A percentile compares a stretch with the other conserved stretches of the same genome.
phyloP scores from a whole-genome alignment of 2,888 invertebrate genomes.

The Phlogophora meticulosa region DNA sequence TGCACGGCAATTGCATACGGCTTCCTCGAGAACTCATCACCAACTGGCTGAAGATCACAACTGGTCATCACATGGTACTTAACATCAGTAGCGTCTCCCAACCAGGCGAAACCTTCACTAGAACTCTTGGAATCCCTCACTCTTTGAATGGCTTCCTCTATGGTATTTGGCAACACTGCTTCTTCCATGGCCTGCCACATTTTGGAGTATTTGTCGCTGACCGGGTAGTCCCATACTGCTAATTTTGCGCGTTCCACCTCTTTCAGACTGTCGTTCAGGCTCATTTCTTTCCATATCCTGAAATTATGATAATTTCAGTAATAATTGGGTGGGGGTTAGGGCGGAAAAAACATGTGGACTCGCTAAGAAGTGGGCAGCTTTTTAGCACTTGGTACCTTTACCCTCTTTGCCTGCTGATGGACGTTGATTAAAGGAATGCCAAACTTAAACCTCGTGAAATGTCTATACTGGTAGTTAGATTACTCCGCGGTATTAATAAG shows the following conservation, averaged over 20 bases:
- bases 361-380: neutral
- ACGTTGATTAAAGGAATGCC: too few relatives aligned
- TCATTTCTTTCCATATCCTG: slow-evolving; percentile 99
- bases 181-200: slow-evolving; percentile 99
- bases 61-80: slow-evolving; percentile 93
- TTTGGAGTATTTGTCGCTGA: slow-evolving; percentile 99
- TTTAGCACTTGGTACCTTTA: too few relatives aligned
- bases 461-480: too few relatives aligned
- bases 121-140: slow-evolving; percentile 92
- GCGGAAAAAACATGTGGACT: neutral
- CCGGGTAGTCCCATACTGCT: slow-evolving; percentile 99
- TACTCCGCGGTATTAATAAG: too few relatives aligned
- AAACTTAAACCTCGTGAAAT: too few relatives aligned
- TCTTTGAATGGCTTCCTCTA: slow-evolving; percentile 94
- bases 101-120: slow-evolving; percentile 95
- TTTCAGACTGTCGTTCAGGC: slow-evolving; percentile 97
- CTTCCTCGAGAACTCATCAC: slow-evolving; percentile 99
- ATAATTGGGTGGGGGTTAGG: neutral
- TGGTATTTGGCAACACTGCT: slow-evolving; percentile 94
- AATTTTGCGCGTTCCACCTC: slow-evolving; percentile 97
- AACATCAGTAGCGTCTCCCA: slow-evolving; percentile 98
- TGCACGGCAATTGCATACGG: slow-evolving; percentile 99
- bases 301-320: slow-evolving; percentile 35
- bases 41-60: slow-evolving; percentile 97
- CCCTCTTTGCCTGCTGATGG: too few relatives aligned